A percentile compares a stretch with the other conserved stretches of the same genome.
These are phyloP conservation scores for Cynocephalus volans DNA, from an alignment of 2,113 vertebrate genomes.

Conservation along the genomic window DNA sequence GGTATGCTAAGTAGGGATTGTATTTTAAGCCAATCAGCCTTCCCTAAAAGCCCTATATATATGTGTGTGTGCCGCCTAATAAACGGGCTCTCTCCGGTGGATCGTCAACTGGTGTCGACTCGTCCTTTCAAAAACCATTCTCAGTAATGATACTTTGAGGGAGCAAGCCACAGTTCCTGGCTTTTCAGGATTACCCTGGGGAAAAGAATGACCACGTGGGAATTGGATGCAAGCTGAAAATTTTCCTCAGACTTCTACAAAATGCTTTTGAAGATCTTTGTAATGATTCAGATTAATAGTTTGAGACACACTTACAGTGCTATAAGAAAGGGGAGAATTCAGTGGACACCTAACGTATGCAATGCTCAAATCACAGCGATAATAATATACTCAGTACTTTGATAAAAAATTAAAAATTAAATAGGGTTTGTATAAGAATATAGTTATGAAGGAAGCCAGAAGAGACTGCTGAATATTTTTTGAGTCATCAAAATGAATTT, in stretches of 20 bases:
- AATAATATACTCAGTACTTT: not conserved
- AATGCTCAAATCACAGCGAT: not conserved
- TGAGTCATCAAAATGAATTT: not conserved
- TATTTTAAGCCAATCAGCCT: too few species aligned
- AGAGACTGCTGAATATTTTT: constrained; percentile 5
- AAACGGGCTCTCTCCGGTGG: too few species aligned
- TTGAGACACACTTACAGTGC: not conserved
- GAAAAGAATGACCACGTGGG: not conserved
- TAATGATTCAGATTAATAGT: not conserved
- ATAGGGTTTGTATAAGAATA: not conserved
- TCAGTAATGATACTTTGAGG: not conserved
- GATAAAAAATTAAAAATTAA: not conserved
- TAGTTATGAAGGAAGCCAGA: not conserved
- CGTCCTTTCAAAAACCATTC: too few species aligned
- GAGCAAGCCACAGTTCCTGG: not conserved
- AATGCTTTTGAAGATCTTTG: not conserved
- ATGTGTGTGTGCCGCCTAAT: too few species aligned
- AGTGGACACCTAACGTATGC: not conserved
- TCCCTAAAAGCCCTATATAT: too few species aligned
- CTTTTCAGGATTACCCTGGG: not conserved
- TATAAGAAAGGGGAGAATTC: not conserved
- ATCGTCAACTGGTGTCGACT: too few species aligned
- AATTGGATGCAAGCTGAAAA: not conserved
- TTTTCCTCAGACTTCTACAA: not conserved
- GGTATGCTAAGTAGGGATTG: too few species aligned